Base-by-base conservation (phyloP, 2,888 invertebrate species). In the Phania funesta region DNA sequence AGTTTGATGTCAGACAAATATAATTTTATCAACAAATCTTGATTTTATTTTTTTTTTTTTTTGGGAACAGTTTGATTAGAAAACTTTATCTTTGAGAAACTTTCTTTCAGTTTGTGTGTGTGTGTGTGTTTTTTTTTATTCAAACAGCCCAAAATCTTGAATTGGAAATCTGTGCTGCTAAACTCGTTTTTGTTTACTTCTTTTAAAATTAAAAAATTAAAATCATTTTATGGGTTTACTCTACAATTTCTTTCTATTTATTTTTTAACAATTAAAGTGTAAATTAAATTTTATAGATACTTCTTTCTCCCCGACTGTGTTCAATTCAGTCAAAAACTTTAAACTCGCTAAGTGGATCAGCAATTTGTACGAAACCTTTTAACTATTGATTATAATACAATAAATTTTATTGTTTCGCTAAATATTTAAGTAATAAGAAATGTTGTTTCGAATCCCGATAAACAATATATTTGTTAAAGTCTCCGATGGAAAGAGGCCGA, bases 271-370 rank as follows among this genome's bases (percentile, higher is more conserved):
- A 68, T 58, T 68, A 70, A 32, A 32, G 70, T 75, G 65, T 75
- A 75, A 80, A 75, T 80, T 80, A 64, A 80, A 75, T 80, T 70
- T 70, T 65, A 46, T 6, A 18, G 24, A 54, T 77, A 20, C 35
- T 62, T 38, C 38, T 41, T 54, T 46, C 6, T 41, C n/a, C 44
- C 41, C n/a, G n/a, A n/a, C n/a, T n/a, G n/a, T n/a, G n/a, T n/a
- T n/a, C n/a, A n/a, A n/a, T n/a, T n/a, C n/a, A n/a, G n/a, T 32
- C 3, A 2, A 18, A 32, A 44, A 29, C 7, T 29, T 24, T n/a
- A 41, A 64, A 32, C 11, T 24, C 46, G 38, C 26, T 60, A 71
- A 71, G 60, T 71, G 60, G 48, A 22, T 9, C 60, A 56, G 50
- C n/a, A 46, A 64, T 64, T 54, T 46, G 16, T 18, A 38, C 13